Evolutionary conservation across 2,888 invertebrate species (phyloP).

Genomic region (Lacanobia wlatinum): DNA sequence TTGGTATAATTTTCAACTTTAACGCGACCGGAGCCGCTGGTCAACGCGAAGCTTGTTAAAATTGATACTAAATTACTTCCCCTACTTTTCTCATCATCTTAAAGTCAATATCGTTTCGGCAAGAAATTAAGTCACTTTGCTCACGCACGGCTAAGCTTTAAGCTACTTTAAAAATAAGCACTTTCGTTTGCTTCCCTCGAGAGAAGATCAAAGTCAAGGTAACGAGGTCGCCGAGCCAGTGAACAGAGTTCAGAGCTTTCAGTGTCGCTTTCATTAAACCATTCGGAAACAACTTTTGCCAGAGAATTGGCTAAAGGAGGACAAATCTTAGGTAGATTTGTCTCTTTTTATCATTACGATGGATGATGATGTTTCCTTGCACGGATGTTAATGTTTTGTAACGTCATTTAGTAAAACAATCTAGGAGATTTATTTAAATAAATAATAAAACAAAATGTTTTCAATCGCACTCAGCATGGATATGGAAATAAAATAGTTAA

Average conservation of each 20-base stretch:
- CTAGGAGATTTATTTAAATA: neutral
- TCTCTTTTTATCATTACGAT: no score
- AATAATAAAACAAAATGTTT: neutral
- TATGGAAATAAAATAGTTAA: conserved; percentile 21
- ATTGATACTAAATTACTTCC: neutral
- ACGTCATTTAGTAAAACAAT: neutral
- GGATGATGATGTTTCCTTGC: neutral
- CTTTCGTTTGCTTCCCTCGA: conserved; percentile 62
- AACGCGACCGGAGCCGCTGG: no score
- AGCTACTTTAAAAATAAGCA: conserved; percentile 61
- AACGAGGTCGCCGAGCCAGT: conserved; percentile 62
- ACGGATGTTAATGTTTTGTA: neutral
- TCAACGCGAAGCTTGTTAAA: neutral
- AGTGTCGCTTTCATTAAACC: conserved; percentile 47
- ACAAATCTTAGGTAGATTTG: no score
- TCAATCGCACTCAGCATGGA: neutral
- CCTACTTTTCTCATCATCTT: neutral
- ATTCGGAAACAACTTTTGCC: conserved; percentile 15
- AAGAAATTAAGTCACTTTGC: conserved; percentile 23
- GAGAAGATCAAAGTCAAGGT: conserved; percentile 75
- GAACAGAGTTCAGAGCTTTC: conserved; percentile 34
- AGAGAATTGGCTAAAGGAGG: neutral
- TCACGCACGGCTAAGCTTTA: conserved; percentile 14
- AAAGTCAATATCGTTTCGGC: conserved; percentile 1
- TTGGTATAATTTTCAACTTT: no score